Percentiles rank a stretch among this genome's conserved stretches.
These are phyloP conservation scores for Sipha flava DNA, from an alignment of 1,140 invertebrate genomes.

Conservation along the genomic window DNA sequence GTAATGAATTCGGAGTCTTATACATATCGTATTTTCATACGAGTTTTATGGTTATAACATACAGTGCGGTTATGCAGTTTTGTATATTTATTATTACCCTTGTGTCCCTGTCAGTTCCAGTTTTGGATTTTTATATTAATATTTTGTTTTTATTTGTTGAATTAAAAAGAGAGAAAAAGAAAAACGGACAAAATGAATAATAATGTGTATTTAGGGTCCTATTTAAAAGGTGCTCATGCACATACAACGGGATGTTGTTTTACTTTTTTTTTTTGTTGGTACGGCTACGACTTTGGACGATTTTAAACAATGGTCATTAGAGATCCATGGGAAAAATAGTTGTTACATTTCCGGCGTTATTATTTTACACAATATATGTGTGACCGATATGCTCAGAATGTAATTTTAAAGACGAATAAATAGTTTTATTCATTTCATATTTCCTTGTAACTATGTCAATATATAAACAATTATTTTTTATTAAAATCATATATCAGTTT, in stretches of 20 bases:
- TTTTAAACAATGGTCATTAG: constrained; percentile 27
- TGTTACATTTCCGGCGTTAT: constrained; percentile 6
- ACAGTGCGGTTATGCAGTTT: constrained; percentile 14
- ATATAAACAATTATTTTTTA: too few relatives aligned
- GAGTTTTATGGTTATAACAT: constrained; percentile 1
- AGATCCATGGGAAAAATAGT: not conserved
- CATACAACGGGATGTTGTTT: constrained; percentile 12
- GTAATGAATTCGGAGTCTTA: not conserved
- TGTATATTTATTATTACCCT: constrained; percentile 28
- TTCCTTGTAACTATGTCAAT: not conserved
- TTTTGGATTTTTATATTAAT: constrained; percentile 28
- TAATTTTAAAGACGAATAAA: not conserved
- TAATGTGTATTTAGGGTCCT: constrained; percentile 2
- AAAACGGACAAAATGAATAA: constrained; percentile 10
- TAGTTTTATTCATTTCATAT: not conserved
- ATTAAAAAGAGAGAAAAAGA: not conserved
- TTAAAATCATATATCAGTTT: too few relatives aligned
- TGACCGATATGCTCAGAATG: not conserved
- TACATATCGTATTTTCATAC: not conserved
- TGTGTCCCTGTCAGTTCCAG: constrained; percentile 29
- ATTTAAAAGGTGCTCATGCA: not conserved
- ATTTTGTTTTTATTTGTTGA: constrained; percentile 19
- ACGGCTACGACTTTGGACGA: not conserved
- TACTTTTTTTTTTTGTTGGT: not conserved
- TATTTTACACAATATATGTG: not conserved